Evolutionary conservation across 2,797 vertebrate genomes (phyloP), one percentile per base, ranked within the genome.

Genomic region (Enteromius mattozi): DNA sequence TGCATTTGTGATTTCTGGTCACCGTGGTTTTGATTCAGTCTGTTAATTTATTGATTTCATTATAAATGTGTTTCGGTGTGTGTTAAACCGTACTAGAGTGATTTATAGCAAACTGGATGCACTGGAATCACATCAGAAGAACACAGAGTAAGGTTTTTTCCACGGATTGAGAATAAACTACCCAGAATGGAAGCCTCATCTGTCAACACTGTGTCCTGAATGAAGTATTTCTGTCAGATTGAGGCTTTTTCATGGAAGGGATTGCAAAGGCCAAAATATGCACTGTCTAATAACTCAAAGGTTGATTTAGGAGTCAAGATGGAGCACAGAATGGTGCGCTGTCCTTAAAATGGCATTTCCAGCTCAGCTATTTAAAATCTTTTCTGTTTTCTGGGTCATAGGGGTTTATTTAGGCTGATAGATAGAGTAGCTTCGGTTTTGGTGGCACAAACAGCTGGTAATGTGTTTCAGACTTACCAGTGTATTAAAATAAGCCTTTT

Each of bases 331-430:
- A 78, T 7, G 10, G 33, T 19, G 3, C 7, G 1, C 61, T 85
- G 72, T 82, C 17, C 35, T 63, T 45, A 61, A 59, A 65, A 65
- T 30, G 40, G 27, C 33, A 75, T 42, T 47, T 7, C 6, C 13
- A 47, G 47, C 42, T 54, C 24, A 42, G 59, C 69, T 69, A 45
- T 66, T 51, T 75, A 78, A 68, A 86, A 69, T 47, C 76, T 47
- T 76, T 69, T 51, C 80, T 72, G 49, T 82, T 45, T 82, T 81
- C 35, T 68, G 42, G 86, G 83, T 82, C 40, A 76, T 12, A 40
- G 37, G 78, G 80, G 83, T 87, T 89, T 56, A 85, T 81, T 66
- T 75, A 54, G 24, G 81, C 21, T 71, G 81, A 89, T 56, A 77
- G 68, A 71, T 78, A 33, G 80, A 78, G 61, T 30, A 51, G 47